These are phyloP conservation scores for Lathamus discolor DNA, from an alignment of 2,113 vertebrate genomes.

Conservation along the genomic window DNA sequence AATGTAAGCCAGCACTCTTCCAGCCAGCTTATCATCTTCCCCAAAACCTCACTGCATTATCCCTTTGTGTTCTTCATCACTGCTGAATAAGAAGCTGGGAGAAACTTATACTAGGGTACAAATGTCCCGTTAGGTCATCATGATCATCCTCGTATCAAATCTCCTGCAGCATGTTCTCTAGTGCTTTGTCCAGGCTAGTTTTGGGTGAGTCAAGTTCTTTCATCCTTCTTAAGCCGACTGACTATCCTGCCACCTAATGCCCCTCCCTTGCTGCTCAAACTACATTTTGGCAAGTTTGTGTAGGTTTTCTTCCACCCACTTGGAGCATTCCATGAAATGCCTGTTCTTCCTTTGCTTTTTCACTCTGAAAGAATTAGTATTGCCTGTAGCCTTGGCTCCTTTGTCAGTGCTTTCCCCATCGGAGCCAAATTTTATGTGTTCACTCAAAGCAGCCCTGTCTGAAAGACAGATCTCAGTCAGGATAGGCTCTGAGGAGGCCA, in stretches of 20 bases:
- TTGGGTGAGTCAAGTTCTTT: slow-evolving; percentile 37
- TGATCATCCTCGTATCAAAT: background rate
- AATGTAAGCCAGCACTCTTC: background rate
- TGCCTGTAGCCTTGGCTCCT: background rate
- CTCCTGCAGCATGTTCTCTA: background rate
- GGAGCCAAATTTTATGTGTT: background rate
- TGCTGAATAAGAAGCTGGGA: background rate
- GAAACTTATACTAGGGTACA: background rate
- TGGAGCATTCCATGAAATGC: background rate
- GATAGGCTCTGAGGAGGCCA: background rate
- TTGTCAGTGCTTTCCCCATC: background rate
- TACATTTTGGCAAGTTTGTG: background rate
- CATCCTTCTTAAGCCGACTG: background rate
- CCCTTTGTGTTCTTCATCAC: background rate
- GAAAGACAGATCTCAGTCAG: background rate
- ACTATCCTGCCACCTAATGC: background rate
- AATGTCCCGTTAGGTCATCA: background rate
- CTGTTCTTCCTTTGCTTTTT: background rate
- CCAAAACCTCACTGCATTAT: background rate
- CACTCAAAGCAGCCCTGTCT: background rate
- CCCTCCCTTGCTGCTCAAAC: slow-evolving; percentile 12
- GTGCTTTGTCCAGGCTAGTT: slow-evolving; percentile 27
- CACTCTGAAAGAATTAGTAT: background rate
- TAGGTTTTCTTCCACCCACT: background rate
- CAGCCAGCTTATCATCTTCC: background rate